Evolutionary conservation across 2,888 invertebrate species (phyloP).

Genomic region (Caenorhabditis drosophilae): DNA sequence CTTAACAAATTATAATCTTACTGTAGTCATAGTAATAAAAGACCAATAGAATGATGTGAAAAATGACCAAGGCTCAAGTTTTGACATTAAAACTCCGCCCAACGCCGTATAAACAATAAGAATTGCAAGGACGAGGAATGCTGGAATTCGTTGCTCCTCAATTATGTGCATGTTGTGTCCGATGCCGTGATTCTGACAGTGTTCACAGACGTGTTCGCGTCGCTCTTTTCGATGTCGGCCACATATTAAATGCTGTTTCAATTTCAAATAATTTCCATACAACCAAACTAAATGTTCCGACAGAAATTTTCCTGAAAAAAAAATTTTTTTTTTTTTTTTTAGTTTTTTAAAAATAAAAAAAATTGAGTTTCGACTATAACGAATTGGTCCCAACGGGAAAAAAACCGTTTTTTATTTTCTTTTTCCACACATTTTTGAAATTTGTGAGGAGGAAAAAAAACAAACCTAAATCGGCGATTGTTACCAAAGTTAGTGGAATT

Average conservation of each 20-base stretch:
- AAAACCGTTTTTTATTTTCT: too few species aligned
- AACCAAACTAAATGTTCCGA: conserved; percentile 68
- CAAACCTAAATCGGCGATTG: conserved; percentile 69
- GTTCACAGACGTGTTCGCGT: conserved; percentile 64
- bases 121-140: conserved; percentile 67
- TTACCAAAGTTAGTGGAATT: conserved; percentile 69
- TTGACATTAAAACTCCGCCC: conserved; percentile 68
- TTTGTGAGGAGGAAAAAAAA: too few species aligned
- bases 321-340: not conserved
- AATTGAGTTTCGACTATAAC: not conserved
- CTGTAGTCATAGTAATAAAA: conserved; percentile 70
- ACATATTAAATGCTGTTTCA: conserved; percentile 54
- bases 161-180: conserved; percentile 61
- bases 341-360: too few species aligned
- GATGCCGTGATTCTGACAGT: conserved; percentile 63
- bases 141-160: conserved; percentile 67
- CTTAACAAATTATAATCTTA: conserved; percentile 29
- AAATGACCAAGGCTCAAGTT: conserved; percentile 68
- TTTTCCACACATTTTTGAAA: not conserved
- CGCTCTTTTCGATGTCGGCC: conserved; percentile 35
- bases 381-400: too few species aligned
- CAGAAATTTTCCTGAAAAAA: conserved; percentile 64
- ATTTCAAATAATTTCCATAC: conserved; percentile 65
- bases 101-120: conserved; percentile 68
- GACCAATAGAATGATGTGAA: conserved; percentile 69